A percentile compares a stretch with the other conserved stretches of the same genome.
Conservation (phyloP, 2,797 vertebrate species). For the Furcifer pardalis region DNA sequence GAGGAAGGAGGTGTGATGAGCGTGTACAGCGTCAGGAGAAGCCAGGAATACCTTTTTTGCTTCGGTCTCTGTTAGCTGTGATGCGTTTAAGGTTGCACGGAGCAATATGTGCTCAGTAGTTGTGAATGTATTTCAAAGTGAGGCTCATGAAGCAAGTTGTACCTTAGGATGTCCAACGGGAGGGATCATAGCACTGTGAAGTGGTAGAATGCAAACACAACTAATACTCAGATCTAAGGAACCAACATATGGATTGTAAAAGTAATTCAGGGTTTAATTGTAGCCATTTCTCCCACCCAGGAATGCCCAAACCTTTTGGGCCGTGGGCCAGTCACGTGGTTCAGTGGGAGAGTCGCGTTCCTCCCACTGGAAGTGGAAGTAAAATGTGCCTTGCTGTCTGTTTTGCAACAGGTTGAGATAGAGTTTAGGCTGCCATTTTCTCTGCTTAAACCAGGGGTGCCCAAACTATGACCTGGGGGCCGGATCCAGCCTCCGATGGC, state of each 20-base stretch:
- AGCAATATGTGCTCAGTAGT: not conserved
- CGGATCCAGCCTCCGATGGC: no score
- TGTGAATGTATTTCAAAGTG: not conserved
- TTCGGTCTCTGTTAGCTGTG: not conserved
- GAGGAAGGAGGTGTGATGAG: not conserved
- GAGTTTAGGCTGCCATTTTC: no score
- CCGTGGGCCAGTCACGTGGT: no score
- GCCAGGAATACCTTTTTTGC: not conserved
- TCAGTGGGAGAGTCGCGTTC: no score
- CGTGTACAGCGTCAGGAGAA: not conserved
- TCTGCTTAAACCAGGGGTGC: no score
- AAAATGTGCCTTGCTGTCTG: no score
- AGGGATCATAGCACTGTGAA: not conserved
- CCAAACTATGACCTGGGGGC: no score
- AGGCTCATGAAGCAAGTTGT: not conserved
- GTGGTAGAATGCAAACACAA: not conserved
- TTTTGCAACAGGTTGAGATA: no score
- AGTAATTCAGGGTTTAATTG: not conserved
- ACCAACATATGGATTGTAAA: not conserved
- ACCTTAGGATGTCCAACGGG: not conserved
- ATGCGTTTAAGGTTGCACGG: not conserved
- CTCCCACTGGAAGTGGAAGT: no score
- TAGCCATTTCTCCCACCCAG: not conserved
- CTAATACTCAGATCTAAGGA: not conserved
- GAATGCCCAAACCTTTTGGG: no score